Conservation (phyloP, 2,888 invertebrate genomes). For the Spicauda simplicius region DNA sequence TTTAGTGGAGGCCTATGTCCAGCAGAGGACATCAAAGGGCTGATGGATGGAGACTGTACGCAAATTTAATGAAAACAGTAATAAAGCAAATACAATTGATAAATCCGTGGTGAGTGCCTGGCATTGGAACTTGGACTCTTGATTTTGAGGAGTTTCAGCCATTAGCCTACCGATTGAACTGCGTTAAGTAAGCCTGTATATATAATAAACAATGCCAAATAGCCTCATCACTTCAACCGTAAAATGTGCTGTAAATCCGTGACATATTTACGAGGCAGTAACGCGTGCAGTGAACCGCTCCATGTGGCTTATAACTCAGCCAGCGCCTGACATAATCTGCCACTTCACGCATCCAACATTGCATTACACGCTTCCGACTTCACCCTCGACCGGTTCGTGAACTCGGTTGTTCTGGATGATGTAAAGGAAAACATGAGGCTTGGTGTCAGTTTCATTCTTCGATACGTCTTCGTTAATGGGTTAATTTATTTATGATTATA, state of each 20-base stretch:
- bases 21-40: too few species aligned
- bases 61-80: too few species aligned
- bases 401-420: not conserved
- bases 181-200: too few species aligned
- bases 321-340: conserved; percentile 26
- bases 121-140: too few species aligned
- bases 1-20: too few species aligned
- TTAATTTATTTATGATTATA: too few species aligned
- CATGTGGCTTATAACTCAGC: conserved; percentile 16
- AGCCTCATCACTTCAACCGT: not conserved
- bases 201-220: conserved; percentile 5
- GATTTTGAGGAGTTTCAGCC: too few species aligned
- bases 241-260: conserved; percentile 13
- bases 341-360: conserved; percentile 19
- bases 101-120: too few species aligned
- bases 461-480: too few species aligned
- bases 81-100: too few species aligned
- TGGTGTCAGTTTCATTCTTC: not conserved
- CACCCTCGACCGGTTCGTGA: not conserved
- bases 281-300: conserved; percentile 27
- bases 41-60: too few species aligned
- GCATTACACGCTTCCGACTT: conserved; percentile 11
- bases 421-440: not conserved
- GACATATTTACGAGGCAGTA: conserved; percentile 11
- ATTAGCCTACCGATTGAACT: too few species aligned